phyloP scores from a whole-genome alignment of 2,113 vertebrate genomes.

The Forbesichthys papilliferus region DNA sequence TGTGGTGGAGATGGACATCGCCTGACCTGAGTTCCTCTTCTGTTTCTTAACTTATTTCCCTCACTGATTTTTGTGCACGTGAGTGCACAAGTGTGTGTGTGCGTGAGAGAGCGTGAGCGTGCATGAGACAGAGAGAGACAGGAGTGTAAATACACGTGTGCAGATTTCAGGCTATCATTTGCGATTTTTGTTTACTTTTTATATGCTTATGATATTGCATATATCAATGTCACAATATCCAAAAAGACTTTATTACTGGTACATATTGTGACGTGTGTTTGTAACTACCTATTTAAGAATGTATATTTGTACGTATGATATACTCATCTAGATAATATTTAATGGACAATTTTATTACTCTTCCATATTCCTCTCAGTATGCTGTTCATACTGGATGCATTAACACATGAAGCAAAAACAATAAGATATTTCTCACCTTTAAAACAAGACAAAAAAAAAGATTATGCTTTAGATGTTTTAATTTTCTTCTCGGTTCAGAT shows the following conservation, averaged over 20 bases:
- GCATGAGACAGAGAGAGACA: slow-evolving; percentile 16
- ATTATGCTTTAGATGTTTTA: slow-evolving; percentile 7
- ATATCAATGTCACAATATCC: slow-evolving; percentile 58
- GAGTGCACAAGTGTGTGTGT: slow-evolving; percentile 2
- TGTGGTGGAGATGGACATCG: slow-evolving; percentile 43
- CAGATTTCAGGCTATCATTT: slow-evolving; percentile 62
- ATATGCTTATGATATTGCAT: slow-evolving; percentile 65
- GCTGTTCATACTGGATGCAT: slow-evolving; percentile 19
- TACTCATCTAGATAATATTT: slow-evolving; percentile 69
- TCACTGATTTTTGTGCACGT: slow-evolving; percentile 3
- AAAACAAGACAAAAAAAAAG: background rate
- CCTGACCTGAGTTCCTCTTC: slow-evolving; percentile 50
- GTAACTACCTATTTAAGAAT: slow-evolving; percentile 75
- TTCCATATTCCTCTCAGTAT: slow-evolving; percentile 42
- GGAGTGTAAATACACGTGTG: slow-evolving; percentile 27
- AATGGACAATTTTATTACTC: slow-evolving; percentile 62
- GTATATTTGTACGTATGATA: slow-evolving; percentile 75
- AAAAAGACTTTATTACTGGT: slow-evolving; percentile 58
- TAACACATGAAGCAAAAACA: slow-evolving; percentile 15
- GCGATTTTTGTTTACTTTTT: slow-evolving; percentile 67
- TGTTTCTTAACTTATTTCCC: slow-evolving; percentile 70
- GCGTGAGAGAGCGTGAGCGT: background rate
- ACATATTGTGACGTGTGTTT: slow-evolving; percentile 73
- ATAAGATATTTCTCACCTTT: slow-evolving; percentile 19
- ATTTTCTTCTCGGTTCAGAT: slow-evolving; percentile 14